phyloP scores from a whole-genome alignment of 2,113 vertebrate species.

The Nesospiza acunhae region DNA sequence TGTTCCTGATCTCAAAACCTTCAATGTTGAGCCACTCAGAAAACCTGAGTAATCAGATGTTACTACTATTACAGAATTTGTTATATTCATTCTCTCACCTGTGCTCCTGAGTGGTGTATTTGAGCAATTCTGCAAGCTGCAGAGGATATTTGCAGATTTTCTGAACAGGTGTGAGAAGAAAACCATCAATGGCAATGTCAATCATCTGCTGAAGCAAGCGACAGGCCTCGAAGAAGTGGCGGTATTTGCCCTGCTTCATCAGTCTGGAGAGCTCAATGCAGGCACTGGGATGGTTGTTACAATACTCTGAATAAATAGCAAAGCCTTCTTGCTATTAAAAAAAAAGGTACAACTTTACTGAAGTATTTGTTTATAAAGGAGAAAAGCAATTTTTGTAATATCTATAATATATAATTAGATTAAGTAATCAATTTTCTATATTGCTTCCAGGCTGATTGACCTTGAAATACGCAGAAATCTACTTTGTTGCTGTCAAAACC shows the following conservation, averaged over 20 bases:
- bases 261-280: slow-evolving; percentile 87
- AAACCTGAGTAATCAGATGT: background rate
- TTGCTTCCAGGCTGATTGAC: background rate
- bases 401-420: background rate
- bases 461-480: background rate
- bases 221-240: slow-evolving; percentile 97
- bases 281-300: slow-evolving; percentile 93
- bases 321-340: slow-evolving; percentile 88
- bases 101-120: slow-evolving; percentile 93
- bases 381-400: background rate
- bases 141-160: slow-evolving; percentile 99
- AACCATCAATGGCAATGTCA: slow-evolving; percentile 93
- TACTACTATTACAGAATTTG: background rate
- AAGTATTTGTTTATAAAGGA: background rate
- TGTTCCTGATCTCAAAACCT: background rate
- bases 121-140: slow-evolving; percentile 94
- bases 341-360: background rate
- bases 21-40: background rate
- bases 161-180: slow-evolving; percentile 94
- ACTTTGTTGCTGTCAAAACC: background rate
- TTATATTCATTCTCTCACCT: slow-evolving; percentile 73
- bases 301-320: slow-evolving; percentile 96
- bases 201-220: slow-evolving; percentile 98
- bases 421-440: background rate
- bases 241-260: slow-evolving; percentile 90